These are phyloP conservation scores for Psylliodes chrysocephalus DNA, from an alignment of 2,888 invertebrate genomes.

Conservation along the genomic window DNA sequence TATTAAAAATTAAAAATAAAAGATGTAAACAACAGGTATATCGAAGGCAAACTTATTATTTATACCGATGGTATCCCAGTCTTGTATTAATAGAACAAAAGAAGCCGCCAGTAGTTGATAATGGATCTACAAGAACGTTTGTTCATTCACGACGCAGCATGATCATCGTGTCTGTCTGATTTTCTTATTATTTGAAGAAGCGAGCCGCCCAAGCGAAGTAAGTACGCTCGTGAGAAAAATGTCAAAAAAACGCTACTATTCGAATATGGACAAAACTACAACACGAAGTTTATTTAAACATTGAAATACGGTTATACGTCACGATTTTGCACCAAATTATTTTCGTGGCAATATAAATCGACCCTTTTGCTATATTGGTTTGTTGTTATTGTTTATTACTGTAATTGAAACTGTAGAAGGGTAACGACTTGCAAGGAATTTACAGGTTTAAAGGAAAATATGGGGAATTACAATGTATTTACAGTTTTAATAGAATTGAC, in stretches of 20 bases:
- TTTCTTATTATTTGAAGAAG: constrained; percentile 31
- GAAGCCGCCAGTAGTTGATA: constrained; percentile 33
- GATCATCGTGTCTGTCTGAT: constrained; percentile 31
- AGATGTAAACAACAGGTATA: too few relatives aligned
- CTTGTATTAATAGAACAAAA: constrained; percentile 8
- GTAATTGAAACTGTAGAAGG: too few relatives aligned
- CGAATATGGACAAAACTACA: constrained; percentile 9
- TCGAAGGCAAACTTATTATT: too few relatives aligned
- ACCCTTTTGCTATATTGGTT: background rate
- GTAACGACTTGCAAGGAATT: too few relatives aligned
- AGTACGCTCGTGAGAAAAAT: constrained; percentile 12
- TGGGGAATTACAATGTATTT: too few relatives aligned
- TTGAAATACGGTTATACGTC: constrained; percentile 1
- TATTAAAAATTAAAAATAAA: too few relatives aligned
- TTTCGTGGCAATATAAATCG: background rate
- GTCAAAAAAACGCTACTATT: constrained; percentile 9
- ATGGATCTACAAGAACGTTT: constrained; percentile 31
- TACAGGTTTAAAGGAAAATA: too few relatives aligned
- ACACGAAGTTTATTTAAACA: background rate
- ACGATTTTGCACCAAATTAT: constrained; percentile 7
- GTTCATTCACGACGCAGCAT: constrained; percentile 29
- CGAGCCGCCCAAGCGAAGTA: constrained; percentile 11
- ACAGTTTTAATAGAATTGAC: too few relatives aligned
- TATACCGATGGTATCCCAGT: background rate
- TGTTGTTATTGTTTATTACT: too few relatives aligned